Conservation (phyloP, 2,888 invertebrate genomes). For the Deilephila elpenor region DNA sequence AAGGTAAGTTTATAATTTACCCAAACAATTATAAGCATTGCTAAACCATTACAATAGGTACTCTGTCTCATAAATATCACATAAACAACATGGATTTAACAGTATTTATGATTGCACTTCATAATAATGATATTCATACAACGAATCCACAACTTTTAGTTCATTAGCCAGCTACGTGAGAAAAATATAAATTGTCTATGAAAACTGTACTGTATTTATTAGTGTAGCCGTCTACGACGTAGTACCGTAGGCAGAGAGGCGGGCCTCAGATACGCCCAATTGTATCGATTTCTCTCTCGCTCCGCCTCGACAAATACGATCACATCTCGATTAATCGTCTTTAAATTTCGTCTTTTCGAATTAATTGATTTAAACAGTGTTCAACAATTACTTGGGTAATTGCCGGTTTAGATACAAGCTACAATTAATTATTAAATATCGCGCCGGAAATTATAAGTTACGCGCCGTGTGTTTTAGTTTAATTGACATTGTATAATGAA, state of each 20-base stretch:
- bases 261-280: constrained; percentile 64
- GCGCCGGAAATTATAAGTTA: neutral
- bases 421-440: neutral
- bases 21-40: too few relatives aligned
- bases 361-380: constrained; percentile 13
- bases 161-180: neutral
- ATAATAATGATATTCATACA: too few relatives aligned
- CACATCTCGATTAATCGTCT: constrained; percentile 14
- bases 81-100: too few relatives aligned
- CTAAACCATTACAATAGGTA: too few relatives aligned
- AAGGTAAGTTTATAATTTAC: too few relatives aligned
- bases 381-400: constrained; percentile 1
- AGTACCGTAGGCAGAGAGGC: constrained; percentile 60
- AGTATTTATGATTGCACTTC: too few relatives aligned
- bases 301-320: constrained; percentile 52
- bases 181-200: neutral
- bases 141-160: neutral
- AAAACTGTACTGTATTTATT: constrained; percentile 8
- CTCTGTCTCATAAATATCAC: too few relatives aligned
- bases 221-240: constrained; percentile 56
- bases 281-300: constrained; percentile 39
- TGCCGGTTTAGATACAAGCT: too few relatives aligned
- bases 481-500: neutral
- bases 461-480: neutral
- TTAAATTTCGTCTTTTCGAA: too few relatives aligned